Evolutionary conservation across 2,797 vertebrate species (phyloP).

Genomic region (Stomatorhinus walkeri): DNA sequence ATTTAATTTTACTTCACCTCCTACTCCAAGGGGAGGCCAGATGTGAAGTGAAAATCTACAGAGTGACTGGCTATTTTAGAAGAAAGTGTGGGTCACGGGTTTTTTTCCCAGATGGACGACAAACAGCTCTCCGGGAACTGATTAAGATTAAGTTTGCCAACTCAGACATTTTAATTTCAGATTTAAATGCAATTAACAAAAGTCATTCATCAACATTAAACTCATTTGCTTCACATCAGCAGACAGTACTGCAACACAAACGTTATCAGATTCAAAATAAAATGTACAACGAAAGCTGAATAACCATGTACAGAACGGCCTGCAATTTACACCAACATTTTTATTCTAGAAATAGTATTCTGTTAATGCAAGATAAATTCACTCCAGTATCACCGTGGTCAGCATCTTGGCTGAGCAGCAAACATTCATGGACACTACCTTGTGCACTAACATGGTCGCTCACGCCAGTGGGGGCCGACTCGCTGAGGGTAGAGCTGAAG

Average conservation of each 20-base stretch:
- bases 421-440: slow-evolving; percentile 25
- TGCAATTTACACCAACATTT: neutral
- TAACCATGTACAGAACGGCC: neutral
- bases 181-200: neutral
- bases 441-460: slow-evolving; percentile 28
- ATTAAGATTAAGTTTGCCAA: neutral
- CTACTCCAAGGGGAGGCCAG: neutral
- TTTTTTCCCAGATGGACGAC: neutral
- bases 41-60: neutral
- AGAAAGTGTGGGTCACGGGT: neutral
- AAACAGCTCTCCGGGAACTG: neutral
- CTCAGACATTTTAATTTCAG: neutral
- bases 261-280: neutral
- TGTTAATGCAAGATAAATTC: neutral
- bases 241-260: neutral
- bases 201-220: neutral
- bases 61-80: neutral
- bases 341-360: neutral
- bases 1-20: neutral
- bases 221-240: neutral
- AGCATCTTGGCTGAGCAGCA: neutral
- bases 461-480: slow-evolving; percentile 62
- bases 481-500: slow-evolving; percentile 69
- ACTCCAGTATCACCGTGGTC: neutral
- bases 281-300: neutral